phyloP scores from a whole-genome alignment of 1,140 invertebrate genomes.

The Subanguina moxae region DNA sequence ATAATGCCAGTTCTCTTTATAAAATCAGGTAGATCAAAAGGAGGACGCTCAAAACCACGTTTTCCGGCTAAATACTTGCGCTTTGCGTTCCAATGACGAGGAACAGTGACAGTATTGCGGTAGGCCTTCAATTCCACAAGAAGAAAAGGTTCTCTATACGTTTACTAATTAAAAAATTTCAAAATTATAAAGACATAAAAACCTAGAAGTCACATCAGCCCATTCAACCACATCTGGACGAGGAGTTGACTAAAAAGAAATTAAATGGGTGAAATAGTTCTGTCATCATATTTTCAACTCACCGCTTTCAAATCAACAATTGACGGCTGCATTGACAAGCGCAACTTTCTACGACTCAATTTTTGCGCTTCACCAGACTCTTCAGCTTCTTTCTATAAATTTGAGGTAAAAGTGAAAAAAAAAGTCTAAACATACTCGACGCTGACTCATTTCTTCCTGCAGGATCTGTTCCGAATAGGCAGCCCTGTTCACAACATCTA shows the following conservation, averaged over 20 bases:
- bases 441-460: conserved; percentile 54
- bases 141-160: conserved; percentile 78
- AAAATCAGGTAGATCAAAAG: conserved; percentile 95
- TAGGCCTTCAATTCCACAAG: conserved; percentile 83
- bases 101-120: conserved; percentile 89
- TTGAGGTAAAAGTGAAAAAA: conserved; percentile 3
- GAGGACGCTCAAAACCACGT: conserved; percentile 95
- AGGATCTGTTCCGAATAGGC: conserved; percentile 49
- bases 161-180: background rate
- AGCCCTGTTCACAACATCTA: conserved; percentile 42
- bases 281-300: background rate
- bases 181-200: no score
- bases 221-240: conserved; percentile 98
- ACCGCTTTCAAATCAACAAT: conserved; percentile 57
- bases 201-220: conserved; percentile 91
- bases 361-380: conserved; percentile 48
- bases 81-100: conserved; percentile 98
- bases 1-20: conserved; percentile 98
- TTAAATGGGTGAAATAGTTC: conserved; percentile 9
- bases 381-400: conserved; percentile 46
- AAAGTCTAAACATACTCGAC: conserved; percentile 25
- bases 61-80: conserved; percentile 93
- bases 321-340: conserved; percentile 53
- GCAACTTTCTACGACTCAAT: conserved; percentile 49
- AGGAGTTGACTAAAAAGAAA: conserved; percentile 46